Evolutionary conservation across 1,140 invertebrate genomes (phyloP).

Genomic region (Drosophila bifasciata): DNA sequence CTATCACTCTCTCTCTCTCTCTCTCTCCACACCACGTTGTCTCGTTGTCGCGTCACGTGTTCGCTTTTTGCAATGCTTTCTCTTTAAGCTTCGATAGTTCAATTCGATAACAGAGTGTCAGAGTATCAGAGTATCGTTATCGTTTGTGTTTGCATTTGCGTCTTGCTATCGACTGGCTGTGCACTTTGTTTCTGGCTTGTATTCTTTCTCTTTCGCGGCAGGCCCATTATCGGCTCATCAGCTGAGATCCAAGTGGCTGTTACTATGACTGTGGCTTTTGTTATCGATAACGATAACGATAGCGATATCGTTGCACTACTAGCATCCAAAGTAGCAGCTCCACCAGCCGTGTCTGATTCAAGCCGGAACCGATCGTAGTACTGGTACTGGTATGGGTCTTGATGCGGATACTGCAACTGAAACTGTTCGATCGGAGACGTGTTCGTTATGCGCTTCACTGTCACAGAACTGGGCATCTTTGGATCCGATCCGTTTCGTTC

Average conservation of each 20-base stretch:
- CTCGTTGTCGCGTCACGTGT: too few species aligned
- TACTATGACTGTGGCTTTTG: slow-evolving; percentile 9
- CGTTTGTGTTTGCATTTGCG: slow-evolving; percentile 1
- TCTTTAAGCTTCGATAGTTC: background rate
- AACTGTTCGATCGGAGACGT: slow-evolving; percentile 30
- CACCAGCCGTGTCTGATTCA: background rate
- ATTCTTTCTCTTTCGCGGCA: slow-evolving; percentile 76
- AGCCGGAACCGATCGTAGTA: slow-evolving; percentile 34
- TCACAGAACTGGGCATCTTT: slow-evolving; percentile 69
- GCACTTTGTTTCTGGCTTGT: slow-evolving; percentile 47
- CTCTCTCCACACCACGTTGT: too few species aligned
- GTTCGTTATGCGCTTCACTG: slow-evolving; percentile 28
- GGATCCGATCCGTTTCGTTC: slow-evolving; percentile 21
- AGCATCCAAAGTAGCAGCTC: too few species aligned
- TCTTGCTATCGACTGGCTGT: slow-evolving; percentile 39
- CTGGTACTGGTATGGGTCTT: slow-evolving; percentile 20
- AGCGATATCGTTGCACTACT: background rate
- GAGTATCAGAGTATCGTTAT: slow-evolving; percentile 42
- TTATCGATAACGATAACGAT: background rate
- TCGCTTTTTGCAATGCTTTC: slow-evolving; percentile 24
- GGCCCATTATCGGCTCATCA: slow-evolving; percentile 66
- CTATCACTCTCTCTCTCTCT: too few species aligned
- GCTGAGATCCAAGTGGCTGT: slow-evolving; percentile 7
- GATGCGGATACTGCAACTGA: slow-evolving; percentile 18
- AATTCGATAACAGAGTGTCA: background rate